Evolutionary conservation across 1,140 invertebrate species (phyloP).

Genomic region (Sminthurinus signatus): DNA sequence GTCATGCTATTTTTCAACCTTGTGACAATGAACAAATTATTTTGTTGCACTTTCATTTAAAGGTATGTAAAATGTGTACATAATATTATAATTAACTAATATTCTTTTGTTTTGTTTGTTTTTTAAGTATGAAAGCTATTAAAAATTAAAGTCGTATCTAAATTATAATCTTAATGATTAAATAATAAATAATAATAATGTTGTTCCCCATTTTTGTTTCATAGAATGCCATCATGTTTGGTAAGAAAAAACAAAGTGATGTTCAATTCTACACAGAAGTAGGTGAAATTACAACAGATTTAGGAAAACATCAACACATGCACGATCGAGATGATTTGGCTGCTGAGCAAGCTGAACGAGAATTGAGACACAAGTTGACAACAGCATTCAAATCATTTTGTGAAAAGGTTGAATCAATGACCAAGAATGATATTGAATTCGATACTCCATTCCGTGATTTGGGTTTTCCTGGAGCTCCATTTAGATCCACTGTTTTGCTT

Average conservation of each 20-base stretch:
- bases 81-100: background rate
- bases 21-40: constrained; percentile 99
- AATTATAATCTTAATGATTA: constrained; percentile 1
- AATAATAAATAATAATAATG: no score
- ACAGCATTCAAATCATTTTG: constrained; percentile 97
- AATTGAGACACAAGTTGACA: constrained; percentile 92
- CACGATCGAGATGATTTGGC: constrained; percentile 98
- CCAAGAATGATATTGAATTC: constrained; percentile 96
- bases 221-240: constrained; percentile 95
- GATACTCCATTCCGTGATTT: constrained; percentile 97
- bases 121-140: background rate
- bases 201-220: no score
- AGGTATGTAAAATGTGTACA: constrained; percentile 56
- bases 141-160: background rate
- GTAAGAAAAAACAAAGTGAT: constrained; percentile 98
- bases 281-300: constrained; percentile 97
- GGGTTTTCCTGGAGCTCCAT: constrained; percentile 96
- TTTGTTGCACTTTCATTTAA: constrained; percentile 95
- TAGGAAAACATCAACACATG: constrained; percentile 99
- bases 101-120: no score
- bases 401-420: constrained; percentile 93
- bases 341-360: constrained; percentile 95
- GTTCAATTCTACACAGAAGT: constrained; percentile 99
- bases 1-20: constrained; percentile 99
- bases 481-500: constrained; percentile 87